Evolutionary conservation across 2,888 invertebrate genomes (phyloP), one percentile per base, ranked within the genome.

Genomic region (Sesia bembeciformis): DNA sequence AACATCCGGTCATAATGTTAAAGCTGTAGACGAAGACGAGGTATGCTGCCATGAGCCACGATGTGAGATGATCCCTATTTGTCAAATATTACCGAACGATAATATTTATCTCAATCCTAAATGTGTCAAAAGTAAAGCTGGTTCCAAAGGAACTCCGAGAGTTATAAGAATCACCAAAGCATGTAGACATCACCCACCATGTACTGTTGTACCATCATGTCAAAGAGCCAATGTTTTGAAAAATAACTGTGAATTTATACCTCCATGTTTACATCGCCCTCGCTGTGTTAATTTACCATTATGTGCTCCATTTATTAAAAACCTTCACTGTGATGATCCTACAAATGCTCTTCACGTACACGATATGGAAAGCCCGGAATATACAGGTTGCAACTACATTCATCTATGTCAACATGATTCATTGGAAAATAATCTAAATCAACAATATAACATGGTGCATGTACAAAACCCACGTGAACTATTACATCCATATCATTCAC

Each of bases 141-240:
- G 56, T 7, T 53, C 62, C 49, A 82, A 72, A 63, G 52, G 68
- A 38, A 62, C 61, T 43, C 77, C 80, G 39, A 74, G 75, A 59
- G 65, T 76, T 40, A 78, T 88, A 40, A 75, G 80, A 67, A 78
- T 87, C 46, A 83, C 84, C 7, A 87, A 87, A 71, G 85, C 84
- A 4, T 87, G 87, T 62, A 72, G 83, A 58, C 87, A 88, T 59
- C 84, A 87, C 58, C 86, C 87, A 3, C 87, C 87, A 2, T 87
- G 87, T 60, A 81, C 78, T 4, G 84, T 84, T 3, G 86, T 80
- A n/a, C 87, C 87, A 6, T 84, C 83, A 1, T 88, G 87, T 65
- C 87, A 87, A 67, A 79, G 77, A 61, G 64, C 72, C 38, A 80
- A 74, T 56, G 81, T 86, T 23, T 60, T 86, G 7, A 78, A 80